Evolutionary conservation across 1,140 invertebrate species (phyloP).

Genomic region (Adoxophyes honmai): DNA sequence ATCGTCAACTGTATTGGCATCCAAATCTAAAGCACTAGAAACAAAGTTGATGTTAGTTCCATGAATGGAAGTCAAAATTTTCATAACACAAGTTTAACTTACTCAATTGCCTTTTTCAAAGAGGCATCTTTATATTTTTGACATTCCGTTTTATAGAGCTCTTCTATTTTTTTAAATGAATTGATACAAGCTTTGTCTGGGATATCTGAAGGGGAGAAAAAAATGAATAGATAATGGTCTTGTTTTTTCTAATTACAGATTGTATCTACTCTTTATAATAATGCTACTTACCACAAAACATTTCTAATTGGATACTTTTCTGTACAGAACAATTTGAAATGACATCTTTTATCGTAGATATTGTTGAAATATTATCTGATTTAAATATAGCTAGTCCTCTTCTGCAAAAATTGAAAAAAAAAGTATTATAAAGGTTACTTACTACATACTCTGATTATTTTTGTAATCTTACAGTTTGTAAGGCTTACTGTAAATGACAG

Average conservation of each 20-base stretch:
- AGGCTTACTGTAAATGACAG: slow-evolving; percentile 57
- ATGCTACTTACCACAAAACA: slow-evolving; percentile 40
- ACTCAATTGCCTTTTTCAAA: slow-evolving; percentile 52
- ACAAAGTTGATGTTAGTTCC: slow-evolving; percentile 8
- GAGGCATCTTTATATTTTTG: slow-evolving; percentile 37
- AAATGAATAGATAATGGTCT: no score
- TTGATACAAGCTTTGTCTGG: slow-evolving; percentile 41
- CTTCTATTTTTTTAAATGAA: slow-evolving; percentile 45
- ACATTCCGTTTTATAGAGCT: slow-evolving; percentile 41
- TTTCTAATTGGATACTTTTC: slow-evolving; percentile 48
- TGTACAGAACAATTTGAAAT: slow-evolving; percentile 55
- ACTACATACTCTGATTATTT: no score
- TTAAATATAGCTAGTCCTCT: slow-evolving; percentile 50
- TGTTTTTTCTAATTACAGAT: no score
- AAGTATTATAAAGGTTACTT: no score
- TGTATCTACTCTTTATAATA: no score
- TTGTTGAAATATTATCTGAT: slow-evolving; percentile 58
- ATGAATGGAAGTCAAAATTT: no score
- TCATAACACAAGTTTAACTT: no score
- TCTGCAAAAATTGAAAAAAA: slow-evolving; percentile 31
- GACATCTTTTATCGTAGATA: slow-evolving; percentile 49
- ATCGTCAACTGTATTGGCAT: slow-evolving; percentile 38
- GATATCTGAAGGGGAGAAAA: slow-evolving; percentile 44
- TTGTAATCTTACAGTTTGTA: background rate
- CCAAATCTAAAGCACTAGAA: slow-evolving; percentile 55